These are phyloP conservation scores for Oreochromis aureus DNA, from an alignment of 2,113 vertebrate species.

Conservation along the genomic window DNA sequence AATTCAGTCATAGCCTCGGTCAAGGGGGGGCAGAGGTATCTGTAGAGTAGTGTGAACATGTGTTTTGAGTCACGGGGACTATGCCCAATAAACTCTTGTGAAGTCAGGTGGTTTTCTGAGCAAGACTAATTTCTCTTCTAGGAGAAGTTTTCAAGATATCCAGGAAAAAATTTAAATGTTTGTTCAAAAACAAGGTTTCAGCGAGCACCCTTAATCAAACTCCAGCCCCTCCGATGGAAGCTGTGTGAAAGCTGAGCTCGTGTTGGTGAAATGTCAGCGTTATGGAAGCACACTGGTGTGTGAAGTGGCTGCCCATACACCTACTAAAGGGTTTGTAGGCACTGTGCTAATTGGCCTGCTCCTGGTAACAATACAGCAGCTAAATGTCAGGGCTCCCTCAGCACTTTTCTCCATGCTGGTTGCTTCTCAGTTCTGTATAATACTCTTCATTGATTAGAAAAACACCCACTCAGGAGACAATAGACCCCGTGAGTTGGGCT, in stretches of 20 bases:
- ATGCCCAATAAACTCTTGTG: not conserved
- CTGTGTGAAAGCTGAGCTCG: slow-evolving; percentile 11
- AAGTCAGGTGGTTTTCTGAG: not conserved
- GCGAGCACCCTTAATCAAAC: not conserved
- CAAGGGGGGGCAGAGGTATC: not conserved
- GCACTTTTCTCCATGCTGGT: slow-evolving; percentile 19
- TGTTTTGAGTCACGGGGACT: not conserved
- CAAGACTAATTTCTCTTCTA: not conserved
- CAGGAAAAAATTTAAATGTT: not conserved
- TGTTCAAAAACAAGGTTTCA: not conserved
- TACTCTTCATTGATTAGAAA: not conserved
- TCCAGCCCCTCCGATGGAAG: not conserved
- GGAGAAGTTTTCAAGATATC: not conserved
- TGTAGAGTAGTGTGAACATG: not conserved
- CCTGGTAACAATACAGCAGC: slow-evolving; percentile 30
- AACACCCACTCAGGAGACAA: not conserved
- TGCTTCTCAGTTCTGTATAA: not conserved
- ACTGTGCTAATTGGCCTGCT: slow-evolving; percentile 44
- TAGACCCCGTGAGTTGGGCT: not conserved
- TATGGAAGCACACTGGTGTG: slow-evolving; percentile 10
- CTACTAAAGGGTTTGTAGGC: not conserved
- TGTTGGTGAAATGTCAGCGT: slow-evolving; percentile 57
- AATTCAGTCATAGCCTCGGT: slow-evolving; percentile 33
- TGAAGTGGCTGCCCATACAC: not conserved
- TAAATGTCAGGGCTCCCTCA: slow-evolving; percentile 63